These are phyloP conservation scores for Ypsolopha scabrella DNA, from an alignment of 2,888 invertebrate species.

Conservation along the genomic window DNA sequence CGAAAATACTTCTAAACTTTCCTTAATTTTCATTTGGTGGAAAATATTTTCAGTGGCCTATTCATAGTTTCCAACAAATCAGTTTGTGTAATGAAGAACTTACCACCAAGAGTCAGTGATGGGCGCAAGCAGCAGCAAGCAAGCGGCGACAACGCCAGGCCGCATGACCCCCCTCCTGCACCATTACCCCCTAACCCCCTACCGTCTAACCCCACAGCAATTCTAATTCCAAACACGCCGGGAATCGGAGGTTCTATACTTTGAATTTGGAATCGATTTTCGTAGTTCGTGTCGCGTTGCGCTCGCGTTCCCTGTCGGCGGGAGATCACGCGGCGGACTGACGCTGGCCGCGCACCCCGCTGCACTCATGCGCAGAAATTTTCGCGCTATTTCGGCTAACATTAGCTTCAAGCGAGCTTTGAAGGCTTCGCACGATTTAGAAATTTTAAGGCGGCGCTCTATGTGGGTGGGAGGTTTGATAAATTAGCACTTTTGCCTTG, in stretches of 20 bases:
- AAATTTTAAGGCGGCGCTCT: constrained; percentile 42
- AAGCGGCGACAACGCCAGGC: constrained; percentile 85
- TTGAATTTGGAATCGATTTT: constrained; percentile 31
- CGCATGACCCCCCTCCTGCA: constrained; percentile 70
- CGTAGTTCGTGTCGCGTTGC: constrained; percentile 29
- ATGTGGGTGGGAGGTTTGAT: constrained; percentile 51
- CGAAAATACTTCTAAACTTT: no score
- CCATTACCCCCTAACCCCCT: constrained; percentile 23
- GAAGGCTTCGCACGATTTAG: constrained; percentile 60
- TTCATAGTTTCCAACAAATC: no score
- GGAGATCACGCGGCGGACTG: constrained; percentile 63
- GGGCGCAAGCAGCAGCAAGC: constrained; percentile 88
- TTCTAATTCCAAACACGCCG: neutral
- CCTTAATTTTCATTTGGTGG: no score
- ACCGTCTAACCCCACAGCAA: neutral
- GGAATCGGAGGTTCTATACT: neutral
- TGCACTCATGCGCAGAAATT: constrained; percentile 34
- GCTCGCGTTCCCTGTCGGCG: constrained; percentile 59
- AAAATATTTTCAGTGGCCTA: no score
- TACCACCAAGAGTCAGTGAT: constrained; percentile 91
- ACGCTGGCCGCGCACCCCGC: constrained; percentile 37
- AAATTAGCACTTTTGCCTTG: constrained; percentile 27
- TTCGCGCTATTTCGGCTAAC: constrained; percentile 70
- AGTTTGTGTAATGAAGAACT: constrained; percentile 51
- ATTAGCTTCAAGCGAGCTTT: constrained; percentile 40